These are phyloP conservation scores for Crotalus tigris DNA, from an alignment of 2,113 vertebrate species.

Conservation along the genomic window DNA sequence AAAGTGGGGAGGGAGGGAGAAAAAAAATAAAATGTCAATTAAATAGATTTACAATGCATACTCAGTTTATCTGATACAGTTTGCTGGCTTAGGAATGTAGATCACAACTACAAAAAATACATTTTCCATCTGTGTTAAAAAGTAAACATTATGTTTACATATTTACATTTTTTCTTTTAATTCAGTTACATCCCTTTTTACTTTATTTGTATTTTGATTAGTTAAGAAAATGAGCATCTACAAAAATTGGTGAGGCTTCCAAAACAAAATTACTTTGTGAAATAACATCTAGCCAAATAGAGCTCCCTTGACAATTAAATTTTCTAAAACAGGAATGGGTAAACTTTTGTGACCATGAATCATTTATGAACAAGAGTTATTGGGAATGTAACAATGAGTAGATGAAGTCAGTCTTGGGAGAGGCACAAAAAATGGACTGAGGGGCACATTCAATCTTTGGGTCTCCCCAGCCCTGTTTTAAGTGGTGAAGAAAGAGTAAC, in stretches of 20 bases:
- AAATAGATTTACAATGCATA: background rate
- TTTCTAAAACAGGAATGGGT: background rate
- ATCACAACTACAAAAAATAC: background rate
- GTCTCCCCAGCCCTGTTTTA: background rate
- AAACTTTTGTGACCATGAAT: background rate
- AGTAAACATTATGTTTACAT: background rate
- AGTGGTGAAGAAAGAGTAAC: background rate
- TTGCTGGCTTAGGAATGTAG: background rate
- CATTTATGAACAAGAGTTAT: background rate
- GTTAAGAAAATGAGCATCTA: background rate
- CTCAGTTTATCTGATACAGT: background rate
- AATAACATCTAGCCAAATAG: background rate
- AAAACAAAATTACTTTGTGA: background rate
- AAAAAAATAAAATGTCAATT: slow-evolving; percentile 4
- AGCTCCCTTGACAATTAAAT: background rate
- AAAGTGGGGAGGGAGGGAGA: background rate
- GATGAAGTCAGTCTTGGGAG: background rate
- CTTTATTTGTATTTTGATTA: background rate
- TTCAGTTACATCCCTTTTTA: background rate
- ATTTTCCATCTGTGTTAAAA: background rate
- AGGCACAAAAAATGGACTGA: background rate
- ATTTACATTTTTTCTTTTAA: background rate
- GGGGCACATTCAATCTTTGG: background rate
- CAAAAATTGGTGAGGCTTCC: background rate
- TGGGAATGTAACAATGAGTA: background rate